Conservation (phyloP, 1,140 invertebrate genomes). For the Branchinecta lynchi region DNA sequence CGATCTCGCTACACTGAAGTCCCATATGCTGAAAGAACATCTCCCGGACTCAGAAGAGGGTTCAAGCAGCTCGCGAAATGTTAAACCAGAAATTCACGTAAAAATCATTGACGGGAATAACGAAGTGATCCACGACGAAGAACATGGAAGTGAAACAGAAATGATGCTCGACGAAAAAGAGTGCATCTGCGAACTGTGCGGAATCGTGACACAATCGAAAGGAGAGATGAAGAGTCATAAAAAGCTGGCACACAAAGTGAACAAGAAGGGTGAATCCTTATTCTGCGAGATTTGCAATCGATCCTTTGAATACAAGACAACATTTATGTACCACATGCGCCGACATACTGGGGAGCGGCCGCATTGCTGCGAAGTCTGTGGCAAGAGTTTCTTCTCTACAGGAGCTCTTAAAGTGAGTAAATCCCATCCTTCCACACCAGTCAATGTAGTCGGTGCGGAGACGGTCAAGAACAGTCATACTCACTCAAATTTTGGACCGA, state of each 20-base stretch:
- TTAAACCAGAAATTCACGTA: too few species aligned
- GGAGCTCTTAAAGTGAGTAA: constrained; percentile 51
- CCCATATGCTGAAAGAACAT: too few species aligned
- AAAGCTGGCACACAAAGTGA: not conserved
- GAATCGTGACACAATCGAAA: not conserved
- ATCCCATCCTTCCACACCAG: constrained; percentile 6
- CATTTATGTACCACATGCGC: constrained; percentile 62
- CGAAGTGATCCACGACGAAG: not conserved
- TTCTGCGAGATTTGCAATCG: constrained; percentile 52
- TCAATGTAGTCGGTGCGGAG: too few species aligned
- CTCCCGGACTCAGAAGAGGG: too few species aligned
- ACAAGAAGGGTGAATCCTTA: constrained; percentile 19
- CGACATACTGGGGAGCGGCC: constrained; percentile 59
- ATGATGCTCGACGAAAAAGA: not conserved
- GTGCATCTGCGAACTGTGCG: not conserved
- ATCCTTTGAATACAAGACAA: constrained; percentile 63
- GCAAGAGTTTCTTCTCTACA: constrained; percentile 60
- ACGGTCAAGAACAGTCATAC: too few species aligned
- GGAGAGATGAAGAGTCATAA: not conserved
- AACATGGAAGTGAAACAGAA: not conserved
- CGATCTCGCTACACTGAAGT: too few species aligned
- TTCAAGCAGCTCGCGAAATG: too few species aligned
- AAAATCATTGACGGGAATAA: too few species aligned
- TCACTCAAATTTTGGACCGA: too few species aligned
- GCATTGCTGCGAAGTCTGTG: constrained; percentile 62